Evolutionary conservation across 2,888 invertebrate species (phyloP), one percentile per base, ranked within the genome.

Genomic region (Melikaiella ostensackeni): DNA sequence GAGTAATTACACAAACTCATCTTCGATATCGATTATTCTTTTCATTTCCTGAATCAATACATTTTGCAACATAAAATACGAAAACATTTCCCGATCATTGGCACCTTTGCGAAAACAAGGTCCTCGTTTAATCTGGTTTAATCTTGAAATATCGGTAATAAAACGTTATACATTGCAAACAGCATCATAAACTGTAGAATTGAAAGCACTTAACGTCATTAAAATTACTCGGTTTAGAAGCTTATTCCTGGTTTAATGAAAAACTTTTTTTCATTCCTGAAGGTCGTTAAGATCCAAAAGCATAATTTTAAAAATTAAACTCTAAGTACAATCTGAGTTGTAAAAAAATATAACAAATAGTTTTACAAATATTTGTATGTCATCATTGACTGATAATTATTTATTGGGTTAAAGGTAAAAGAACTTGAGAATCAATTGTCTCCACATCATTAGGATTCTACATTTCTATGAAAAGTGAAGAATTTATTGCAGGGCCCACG

Each of bases 401-500:
- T 24, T 27, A 42, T 42, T n/a, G 8, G 16, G n/a, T 21, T 27
- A 59, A 63, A 30, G 50, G 46, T 21, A 27, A 50, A 70, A 33
- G 50, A 35, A 35, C 63, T 63, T 63, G 35, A 63, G 21, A 63
- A 63, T 35, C 35, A 21, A 33, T 63, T 63, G 63, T 63, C 6
- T 21, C 35, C 21, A 63, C 59, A 59, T 55, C 55, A 55, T 21
- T 61, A 61, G 30, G 27, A 8, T 61, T 61, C 7, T n/a, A 61
- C 27, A 61, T 61, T 61, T 30, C 27, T 30, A 55, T 42, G 42
- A 3, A 21, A 55, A 27, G 6, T 59, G 19, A 33, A 62, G 6
- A 62, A 62, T 35, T 63, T n/a, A 21, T 63, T 35, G n/a, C n/a
- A 11, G 63, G 11, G 33, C 63, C 63, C 63, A 63, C 63, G 63